Evolutionary conservation across 2,888 invertebrate species (phyloP).

Genomic region (Melangyna quadrimaculata): DNA sequence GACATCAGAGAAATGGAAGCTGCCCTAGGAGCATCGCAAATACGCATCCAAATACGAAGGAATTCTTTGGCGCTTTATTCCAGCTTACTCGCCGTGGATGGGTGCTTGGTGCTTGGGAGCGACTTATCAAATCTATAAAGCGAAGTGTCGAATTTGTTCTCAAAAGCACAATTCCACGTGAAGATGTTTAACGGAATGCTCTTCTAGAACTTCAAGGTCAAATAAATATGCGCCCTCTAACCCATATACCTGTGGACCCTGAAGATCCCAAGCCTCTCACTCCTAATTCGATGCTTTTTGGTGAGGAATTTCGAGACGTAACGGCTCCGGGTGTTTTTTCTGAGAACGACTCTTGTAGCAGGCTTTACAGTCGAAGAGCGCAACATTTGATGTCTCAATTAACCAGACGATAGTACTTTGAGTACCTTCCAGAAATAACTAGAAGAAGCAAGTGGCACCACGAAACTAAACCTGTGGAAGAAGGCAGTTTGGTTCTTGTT

Average conservation of each 20-base stretch:
- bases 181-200: too few relatives aligned
- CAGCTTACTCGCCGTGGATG: constrained; percentile 30
- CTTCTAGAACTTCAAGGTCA: not conserved
- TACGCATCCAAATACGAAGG: constrained; percentile 2
- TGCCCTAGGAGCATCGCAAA: not conserved
- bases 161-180: not conserved
- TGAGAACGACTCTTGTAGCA: not conserved
- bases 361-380: not conserved
- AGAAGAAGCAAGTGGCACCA: not conserved
- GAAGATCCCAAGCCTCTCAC: constrained; percentile 5
- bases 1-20: constrained; percentile 3
- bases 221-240: not conserved
- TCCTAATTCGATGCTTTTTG: not conserved
- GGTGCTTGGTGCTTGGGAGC: constrained; percentile 22
- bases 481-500: not conserved
- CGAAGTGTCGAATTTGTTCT: constrained; percentile 12
- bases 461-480: not conserved
- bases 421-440: not conserved
- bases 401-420: not conserved
- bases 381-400: constrained; percentile 11
- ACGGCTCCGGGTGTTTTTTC: not conserved
- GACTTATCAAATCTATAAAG: constrained; percentile 10
- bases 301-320: not conserved
- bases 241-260: constrained; percentile 2
- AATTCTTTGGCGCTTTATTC: constrained; percentile 34